Conservation (phyloP, 2,888 invertebrate species). For the Temnothorax ravouxi region DNA sequence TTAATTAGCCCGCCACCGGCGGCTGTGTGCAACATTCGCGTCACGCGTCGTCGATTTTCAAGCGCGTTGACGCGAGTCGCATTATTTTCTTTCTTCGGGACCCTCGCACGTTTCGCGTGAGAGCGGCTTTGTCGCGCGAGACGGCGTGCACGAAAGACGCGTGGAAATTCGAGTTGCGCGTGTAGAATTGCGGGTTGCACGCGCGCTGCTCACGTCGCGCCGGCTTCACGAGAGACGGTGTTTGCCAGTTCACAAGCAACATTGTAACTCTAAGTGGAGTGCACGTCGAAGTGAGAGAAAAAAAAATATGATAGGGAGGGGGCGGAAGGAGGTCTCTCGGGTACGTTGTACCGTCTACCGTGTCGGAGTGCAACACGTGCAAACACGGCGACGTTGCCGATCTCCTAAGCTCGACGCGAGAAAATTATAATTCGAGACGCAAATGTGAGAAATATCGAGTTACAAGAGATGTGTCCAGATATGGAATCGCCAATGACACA, state of each 20-base stretch:
- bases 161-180: slow-evolving; percentile 72
- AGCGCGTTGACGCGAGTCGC: slow-evolving; percentile 26
- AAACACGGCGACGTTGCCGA: slow-evolving; percentile 43
- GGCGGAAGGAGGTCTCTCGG: slow-evolving; percentile 24
- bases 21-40: slow-evolving; percentile 18
- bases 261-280: slow-evolving; percentile 77
- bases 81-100: slow-evolving; percentile 38
- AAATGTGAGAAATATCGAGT: not conserved
- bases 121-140: slow-evolving; percentile 71
- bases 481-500: not conserved
- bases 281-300: slow-evolving; percentile 37
- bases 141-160: slow-evolving; percentile 66
- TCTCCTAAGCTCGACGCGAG: not conserved
- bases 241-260: slow-evolving; percentile 75
- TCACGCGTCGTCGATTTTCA: slow-evolving; percentile 38
- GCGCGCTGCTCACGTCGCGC: slow-evolving; percentile 55
- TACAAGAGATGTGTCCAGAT: not conserved
- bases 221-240: slow-evolving; percentile 66
- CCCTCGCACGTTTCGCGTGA: slow-evolving; percentile 56
- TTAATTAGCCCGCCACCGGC: slow-evolving; percentile 36
- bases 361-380: slow-evolving; percentile 53
- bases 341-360: slow-evolving; percentile 72
- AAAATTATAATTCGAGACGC: slow-evolving; percentile 3
- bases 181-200: slow-evolving; percentile 72
- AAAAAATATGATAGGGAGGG: slow-evolving; percentile 28